Conservation (phyloP, 2,888 invertebrate genomes). For the Cenopis cana region DNA sequence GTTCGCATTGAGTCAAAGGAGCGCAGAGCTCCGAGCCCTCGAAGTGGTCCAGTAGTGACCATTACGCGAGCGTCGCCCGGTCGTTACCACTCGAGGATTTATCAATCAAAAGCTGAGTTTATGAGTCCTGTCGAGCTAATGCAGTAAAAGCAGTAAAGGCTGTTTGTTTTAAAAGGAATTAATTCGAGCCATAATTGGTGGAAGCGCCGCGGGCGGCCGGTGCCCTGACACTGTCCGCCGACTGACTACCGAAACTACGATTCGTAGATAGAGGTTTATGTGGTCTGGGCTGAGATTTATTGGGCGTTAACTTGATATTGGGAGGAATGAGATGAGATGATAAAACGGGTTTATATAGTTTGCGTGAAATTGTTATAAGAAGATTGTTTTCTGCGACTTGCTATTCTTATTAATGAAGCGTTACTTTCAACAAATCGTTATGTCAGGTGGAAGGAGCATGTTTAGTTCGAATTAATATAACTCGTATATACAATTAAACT, state of each 20-base stretch:
- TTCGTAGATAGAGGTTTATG: slow-evolving; percentile 38
- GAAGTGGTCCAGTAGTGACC: slow-evolving; percentile 57
- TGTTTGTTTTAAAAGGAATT: slow-evolving; percentile 63
- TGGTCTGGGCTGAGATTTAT: slow-evolving; percentile 31
- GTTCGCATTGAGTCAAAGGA: slow-evolving; percentile 47
- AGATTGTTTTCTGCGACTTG: not conserved
- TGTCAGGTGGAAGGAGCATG: not conserved
- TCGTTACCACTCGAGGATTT: slow-evolving; percentile 55
- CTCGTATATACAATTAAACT: too few species aligned
- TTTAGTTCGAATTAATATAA: not conserved
- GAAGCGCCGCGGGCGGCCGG: slow-evolving; percentile 71
- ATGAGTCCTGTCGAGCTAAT: slow-evolving; percentile 65
- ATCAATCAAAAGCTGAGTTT: slow-evolving; percentile 73
- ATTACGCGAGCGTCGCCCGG: slow-evolving; percentile 62
- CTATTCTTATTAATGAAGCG: too few species aligned
- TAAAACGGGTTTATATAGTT: not conserved
- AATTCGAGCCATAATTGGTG: slow-evolving; percentile 62
- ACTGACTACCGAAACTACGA: slow-evolving; percentile 46
- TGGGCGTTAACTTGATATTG: slow-evolving; percentile 15
- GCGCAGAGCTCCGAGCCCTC: slow-evolving; percentile 52
- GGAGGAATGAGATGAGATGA: slow-evolving; percentile 11
- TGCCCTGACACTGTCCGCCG: slow-evolving; percentile 63
- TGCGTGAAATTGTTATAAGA: not conserved
- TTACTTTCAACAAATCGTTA: too few species aligned
- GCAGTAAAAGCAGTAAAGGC: slow-evolving; percentile 57